Conservation (phyloP, 1,140 invertebrate genomes). For the Drosophila kurseongensis region DNA sequence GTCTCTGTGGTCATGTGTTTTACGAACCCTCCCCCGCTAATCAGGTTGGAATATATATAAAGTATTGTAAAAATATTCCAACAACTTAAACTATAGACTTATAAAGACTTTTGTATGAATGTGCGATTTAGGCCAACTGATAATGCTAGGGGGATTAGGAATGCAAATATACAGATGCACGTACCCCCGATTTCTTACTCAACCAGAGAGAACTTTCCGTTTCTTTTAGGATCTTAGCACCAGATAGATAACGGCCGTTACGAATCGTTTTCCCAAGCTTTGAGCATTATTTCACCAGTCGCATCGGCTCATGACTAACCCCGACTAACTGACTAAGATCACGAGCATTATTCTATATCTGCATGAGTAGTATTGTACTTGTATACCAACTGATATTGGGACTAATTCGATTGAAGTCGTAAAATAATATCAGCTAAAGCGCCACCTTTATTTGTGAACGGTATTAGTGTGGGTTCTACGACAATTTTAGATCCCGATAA, state of each 20-base stretch:
- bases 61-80: neutral
- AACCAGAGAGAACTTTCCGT: neutral
- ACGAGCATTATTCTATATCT: constrained; percentile 30
- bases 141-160: neutral
- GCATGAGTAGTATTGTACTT: constrained; percentile 2
- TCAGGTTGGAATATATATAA: constrained; percentile 6
- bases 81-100: neutral
- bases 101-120: neutral
- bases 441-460: constrained; percentile 6
- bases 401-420: constrained; percentile 34
- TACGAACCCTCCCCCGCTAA: constrained; percentile 4
- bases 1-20: constrained; percentile 16
- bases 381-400: constrained; percentile 16
- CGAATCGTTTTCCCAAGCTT: neutral
- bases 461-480: constrained; percentile 4
- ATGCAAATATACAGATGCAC: constrained; percentile 1
- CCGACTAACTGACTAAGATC: constrained; percentile 18
- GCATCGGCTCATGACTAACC: constrained; percentile 17
- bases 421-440: constrained; percentile 44
- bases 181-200: constrained; percentile 10
- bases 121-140: constrained; percentile 18
- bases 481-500: constrained; percentile 34
- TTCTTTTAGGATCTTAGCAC: neutral
- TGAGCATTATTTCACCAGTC: constrained; percentile 8
- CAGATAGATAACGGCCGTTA: neutral